Base-by-base conservation (phyloP, 1,140 invertebrate genomes). In the Brachionus calyciflorus region DNA sequence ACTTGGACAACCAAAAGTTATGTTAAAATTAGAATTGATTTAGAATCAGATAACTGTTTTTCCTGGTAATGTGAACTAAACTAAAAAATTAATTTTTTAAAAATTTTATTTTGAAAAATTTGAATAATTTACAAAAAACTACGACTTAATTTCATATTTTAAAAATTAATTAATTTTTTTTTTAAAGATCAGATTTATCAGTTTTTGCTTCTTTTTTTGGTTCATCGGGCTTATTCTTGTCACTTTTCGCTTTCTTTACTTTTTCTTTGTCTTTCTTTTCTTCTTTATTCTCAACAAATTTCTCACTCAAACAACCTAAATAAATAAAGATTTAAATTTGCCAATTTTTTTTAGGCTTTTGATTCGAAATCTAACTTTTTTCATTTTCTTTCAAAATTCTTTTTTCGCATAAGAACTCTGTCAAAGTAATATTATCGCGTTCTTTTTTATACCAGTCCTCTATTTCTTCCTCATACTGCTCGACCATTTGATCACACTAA, bases 361-460 rank as follows among this genome's bases (percentile, higher is more conserved):
- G 40, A 57, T 12, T n/a, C n/a, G n/a, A n/a, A n/a, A n/a, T 33
- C 44, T 77, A 77, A 82, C 81, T 77, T 41, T 78, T 79, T 49
- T 85, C 81, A 41, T 81, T 79, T 63, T 80, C 79, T 75, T 80
- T 80, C 0, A 87, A 80, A 60, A 83, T 82, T 55, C 80, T 78
- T 44, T 86, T 80, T 30, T 79, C 78, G 80, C 86, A 87, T 0
- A 87, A 78, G 79, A 81, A 87, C 26, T 83, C 78, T 19, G 81
- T 80, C 19, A 87, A 79, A 19, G 81, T 69, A 49, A 80, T 40
- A 53, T 79, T 48, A 21, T 85, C 79, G 76, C 87, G 86, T 65
- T 86, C 79, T 44, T 86, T 81, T 78, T 82, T 88, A 79, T 88
- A 88, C 87, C 87, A 88, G 10, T 87, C 81, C 80, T 87, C 86